These are phyloP conservation scores for Papilio polytes DNA, from an alignment of 1,140 invertebrate species.

Conservation along the genomic window DNA sequence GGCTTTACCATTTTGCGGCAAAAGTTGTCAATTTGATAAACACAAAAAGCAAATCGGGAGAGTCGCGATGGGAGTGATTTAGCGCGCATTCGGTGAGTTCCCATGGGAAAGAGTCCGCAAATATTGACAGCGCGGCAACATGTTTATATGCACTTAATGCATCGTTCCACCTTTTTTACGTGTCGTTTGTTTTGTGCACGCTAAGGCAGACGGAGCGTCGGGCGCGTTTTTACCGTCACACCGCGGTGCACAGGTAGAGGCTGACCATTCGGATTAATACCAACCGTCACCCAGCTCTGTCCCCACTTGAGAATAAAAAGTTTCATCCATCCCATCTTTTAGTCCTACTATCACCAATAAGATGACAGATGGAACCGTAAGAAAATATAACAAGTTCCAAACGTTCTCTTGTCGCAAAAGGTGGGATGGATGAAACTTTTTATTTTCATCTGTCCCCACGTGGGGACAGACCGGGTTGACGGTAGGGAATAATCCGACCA, in stretches of 20 bases:
- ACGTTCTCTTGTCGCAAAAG: too few relatives aligned
- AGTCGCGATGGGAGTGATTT: slow-evolving; percentile 72
- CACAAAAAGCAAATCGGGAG: slow-evolving; percentile 69
- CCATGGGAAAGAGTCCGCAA: slow-evolving; percentile 80
- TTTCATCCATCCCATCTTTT: too few relatives aligned
- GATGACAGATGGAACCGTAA: too few relatives aligned
- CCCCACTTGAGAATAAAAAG: too few relatives aligned
- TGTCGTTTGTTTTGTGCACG: slow-evolving; percentile 78
- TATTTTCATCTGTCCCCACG: too few relatives aligned
- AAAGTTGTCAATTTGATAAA: slow-evolving; percentile 78
- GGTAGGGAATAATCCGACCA: too few relatives aligned
- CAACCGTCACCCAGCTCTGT: too few relatives aligned
- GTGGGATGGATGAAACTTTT: too few relatives aligned
- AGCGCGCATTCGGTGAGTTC: slow-evolving; percentile 70
- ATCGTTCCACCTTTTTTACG: slow-evolving; percentile 80
- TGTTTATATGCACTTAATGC: slow-evolving; percentile 84
- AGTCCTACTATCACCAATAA: too few relatives aligned
- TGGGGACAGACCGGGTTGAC: too few relatives aligned
- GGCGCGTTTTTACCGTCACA: slow-evolving; percentile 79
- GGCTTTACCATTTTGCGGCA: slow-evolving; percentile 37
- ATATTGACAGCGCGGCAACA: slow-evolving; percentile 82
- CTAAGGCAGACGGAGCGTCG: slow-evolving; percentile 77
- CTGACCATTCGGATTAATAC: slow-evolving; percentile 56
- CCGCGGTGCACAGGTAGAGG: slow-evolving; percentile 74
- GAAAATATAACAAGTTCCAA: too few relatives aligned